phyloP scores from a whole-genome alignment of 2,797 vertebrate genomes.

The Cynopterus sphinx region DNA sequence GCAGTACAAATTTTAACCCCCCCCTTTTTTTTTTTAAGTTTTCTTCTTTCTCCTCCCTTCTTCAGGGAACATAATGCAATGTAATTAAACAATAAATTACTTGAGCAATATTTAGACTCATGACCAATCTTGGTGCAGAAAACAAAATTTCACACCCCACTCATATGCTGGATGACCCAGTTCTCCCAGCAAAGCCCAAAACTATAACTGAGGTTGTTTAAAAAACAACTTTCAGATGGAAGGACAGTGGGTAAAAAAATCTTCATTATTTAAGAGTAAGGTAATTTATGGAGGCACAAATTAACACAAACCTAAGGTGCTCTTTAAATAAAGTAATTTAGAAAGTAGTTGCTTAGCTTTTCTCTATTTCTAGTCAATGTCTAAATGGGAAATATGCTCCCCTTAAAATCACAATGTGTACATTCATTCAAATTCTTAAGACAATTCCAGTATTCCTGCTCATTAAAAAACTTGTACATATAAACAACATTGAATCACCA shows the following conservation, averaged over 20 bases:
- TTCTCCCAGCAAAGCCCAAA: constrained; percentile 44
- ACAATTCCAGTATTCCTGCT: background rate
- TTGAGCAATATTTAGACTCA: constrained; percentile 72
- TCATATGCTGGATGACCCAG: constrained; percentile 60
- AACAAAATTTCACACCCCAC: constrained; percentile 58
- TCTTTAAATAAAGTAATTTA: constrained; percentile 49
- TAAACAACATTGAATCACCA: background rate
- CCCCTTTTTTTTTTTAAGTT: constrained; percentile 67
- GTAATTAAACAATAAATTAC: constrained; percentile 85
- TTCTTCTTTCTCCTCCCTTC: constrained; percentile 54
- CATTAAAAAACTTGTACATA: background rate
- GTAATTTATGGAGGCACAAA: constrained; percentile 47
- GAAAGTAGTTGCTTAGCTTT: background rate
- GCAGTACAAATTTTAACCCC: constrained; percentile 78
- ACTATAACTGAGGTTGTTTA: constrained; percentile 44
- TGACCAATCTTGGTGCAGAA: constrained; percentile 77
- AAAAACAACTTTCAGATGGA: constrained; percentile 48
- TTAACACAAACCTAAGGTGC: background rate
- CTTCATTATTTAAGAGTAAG: constrained; percentile 59
- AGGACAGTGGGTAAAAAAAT: background rate
- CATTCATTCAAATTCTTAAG: constrained; percentile 12
- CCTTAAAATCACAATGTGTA: background rate
- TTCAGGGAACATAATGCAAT: constrained; percentile 61
- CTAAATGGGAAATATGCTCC: background rate
- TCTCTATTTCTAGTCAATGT: background rate